These are phyloP conservation scores for Zaprionus ornatus DNA, from an alignment of 1,140 invertebrate genomes.

Conservation along the genomic window DNA sequence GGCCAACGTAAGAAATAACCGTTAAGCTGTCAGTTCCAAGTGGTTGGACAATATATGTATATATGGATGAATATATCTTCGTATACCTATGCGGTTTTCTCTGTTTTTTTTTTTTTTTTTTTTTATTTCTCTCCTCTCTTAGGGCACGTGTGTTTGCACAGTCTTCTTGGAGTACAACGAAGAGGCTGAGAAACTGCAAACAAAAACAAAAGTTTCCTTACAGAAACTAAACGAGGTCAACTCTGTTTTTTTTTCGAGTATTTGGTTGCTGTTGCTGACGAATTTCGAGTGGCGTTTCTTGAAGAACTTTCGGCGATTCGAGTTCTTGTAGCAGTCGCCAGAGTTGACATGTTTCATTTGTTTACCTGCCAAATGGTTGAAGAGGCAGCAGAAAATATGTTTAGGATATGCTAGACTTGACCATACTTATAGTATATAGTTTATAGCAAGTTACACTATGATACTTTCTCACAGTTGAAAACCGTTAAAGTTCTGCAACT, in stretches of 20 bases:
- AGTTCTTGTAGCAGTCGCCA: not conserved
- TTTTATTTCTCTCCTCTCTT: not conserved
- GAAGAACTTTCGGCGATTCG: slow-evolving; percentile 26
- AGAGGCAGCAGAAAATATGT: too few relatives aligned
- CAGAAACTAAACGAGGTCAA: slow-evolving; percentile 43
- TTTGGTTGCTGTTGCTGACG: slow-evolving; percentile 7
- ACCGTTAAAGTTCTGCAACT: not conserved
- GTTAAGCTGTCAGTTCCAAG: slow-evolving; percentile 56
- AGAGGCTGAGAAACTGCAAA: slow-evolving; percentile 47
- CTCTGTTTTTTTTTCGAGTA: slow-evolving; percentile 10
- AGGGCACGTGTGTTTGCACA: slow-evolving; percentile 53
- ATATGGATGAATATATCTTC: slow-evolving; percentile 8
- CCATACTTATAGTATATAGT: too few relatives aligned
- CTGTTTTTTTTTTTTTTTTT: not conserved
- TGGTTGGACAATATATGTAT: slow-evolving; percentile 22
- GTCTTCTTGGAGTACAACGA: not conserved
- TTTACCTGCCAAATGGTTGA: not conserved
- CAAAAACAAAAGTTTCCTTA: slow-evolving; percentile 54
- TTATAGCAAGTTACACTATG: not conserved
- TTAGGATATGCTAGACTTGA: not conserved
- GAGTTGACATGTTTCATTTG: not conserved
- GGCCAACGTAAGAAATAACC: slow-evolving; percentile 47
- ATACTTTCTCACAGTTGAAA: not conserved
- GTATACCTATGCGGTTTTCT: slow-evolving; percentile 7
- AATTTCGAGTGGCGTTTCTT: slow-evolving; percentile 31